Conservation (phyloP, 2,797 vertebrate species). For the Prunella strophiata region DNA sequence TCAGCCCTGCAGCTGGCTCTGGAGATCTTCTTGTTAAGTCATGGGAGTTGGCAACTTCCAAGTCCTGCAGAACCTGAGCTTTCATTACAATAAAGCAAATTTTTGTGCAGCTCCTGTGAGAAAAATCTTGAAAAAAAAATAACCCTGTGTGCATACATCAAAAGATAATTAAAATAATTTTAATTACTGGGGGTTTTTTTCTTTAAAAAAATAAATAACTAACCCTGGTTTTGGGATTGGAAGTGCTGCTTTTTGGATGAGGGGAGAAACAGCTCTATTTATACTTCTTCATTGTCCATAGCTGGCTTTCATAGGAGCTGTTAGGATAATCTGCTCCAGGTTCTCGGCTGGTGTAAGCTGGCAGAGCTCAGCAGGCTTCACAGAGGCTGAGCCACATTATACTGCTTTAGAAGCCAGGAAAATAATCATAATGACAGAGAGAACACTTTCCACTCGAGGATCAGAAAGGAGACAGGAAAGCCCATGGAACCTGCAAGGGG, state of each 20-base stretch:
- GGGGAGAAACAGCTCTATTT: neutral
- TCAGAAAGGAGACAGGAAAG: neutral
- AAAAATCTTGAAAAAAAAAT: neutral
- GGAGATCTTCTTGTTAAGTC: neutral
- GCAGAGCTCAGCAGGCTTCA: constrained; percentile 1
- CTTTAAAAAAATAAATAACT: neutral
- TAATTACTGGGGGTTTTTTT: neutral
- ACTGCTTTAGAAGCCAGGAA: neutral
- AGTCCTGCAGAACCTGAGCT: neutral
- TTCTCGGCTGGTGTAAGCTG: neutral
- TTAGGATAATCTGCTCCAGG: neutral
- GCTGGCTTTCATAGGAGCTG: neutral
- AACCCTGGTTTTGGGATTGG: neutral
- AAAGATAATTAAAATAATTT: neutral
- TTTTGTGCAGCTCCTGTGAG: neutral
- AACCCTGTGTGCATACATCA: neutral
- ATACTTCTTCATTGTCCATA: neutral
- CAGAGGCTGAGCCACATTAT: neutral
- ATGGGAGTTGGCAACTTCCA: neutral
- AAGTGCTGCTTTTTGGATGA: neutral
- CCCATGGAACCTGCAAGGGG: neutral
- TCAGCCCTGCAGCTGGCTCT: neutral
- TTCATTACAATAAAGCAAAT: neutral
- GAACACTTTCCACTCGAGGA: neutral
- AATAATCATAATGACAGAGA: neutral